Evolutionary conservation across 2,113 vertebrate genomes (phyloP).

Genomic region (Rhinolophus sinicus): DNA sequence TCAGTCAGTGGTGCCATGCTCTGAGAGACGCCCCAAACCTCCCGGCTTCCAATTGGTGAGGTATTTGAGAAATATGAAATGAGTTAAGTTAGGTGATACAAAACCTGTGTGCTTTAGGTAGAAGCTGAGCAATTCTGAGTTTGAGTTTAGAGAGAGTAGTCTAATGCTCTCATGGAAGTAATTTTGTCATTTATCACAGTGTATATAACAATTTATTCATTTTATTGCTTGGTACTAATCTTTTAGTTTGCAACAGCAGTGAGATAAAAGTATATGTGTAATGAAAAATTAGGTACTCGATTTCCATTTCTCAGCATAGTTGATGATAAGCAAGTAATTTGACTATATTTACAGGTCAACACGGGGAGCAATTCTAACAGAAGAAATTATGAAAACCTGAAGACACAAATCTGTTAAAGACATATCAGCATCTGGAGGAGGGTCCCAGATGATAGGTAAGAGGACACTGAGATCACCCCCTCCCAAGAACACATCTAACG

Average conservation of each 20-base stretch:
- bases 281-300: constrained; percentile 33
- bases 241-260: constrained; percentile 3
- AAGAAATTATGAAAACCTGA: neutral
- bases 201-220: neutral
- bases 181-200: constrained; percentile 5
- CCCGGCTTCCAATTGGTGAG: neutral
- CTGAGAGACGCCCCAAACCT: no score
- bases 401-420: neutral
- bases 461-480: neutral
- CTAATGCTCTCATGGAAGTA: neutral
- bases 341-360: neutral
- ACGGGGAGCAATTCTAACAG: neutral
- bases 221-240: constrained; percentile 42
- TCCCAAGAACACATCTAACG: neutral
- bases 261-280: neutral
- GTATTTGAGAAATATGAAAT: neutral
- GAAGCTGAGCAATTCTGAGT: neutral
- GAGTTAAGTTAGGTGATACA: neutral
- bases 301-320: neutral
- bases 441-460: no score
- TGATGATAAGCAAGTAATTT: neutral
- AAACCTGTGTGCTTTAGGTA: neutral
- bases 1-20: neutral
- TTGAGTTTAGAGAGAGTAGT: neutral
- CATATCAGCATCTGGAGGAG: neutral